These are phyloP conservation scores for Mustela lutreola DNA, from an alignment of 2,113 vertebrate genomes.

Conservation along the genomic window DNA sequence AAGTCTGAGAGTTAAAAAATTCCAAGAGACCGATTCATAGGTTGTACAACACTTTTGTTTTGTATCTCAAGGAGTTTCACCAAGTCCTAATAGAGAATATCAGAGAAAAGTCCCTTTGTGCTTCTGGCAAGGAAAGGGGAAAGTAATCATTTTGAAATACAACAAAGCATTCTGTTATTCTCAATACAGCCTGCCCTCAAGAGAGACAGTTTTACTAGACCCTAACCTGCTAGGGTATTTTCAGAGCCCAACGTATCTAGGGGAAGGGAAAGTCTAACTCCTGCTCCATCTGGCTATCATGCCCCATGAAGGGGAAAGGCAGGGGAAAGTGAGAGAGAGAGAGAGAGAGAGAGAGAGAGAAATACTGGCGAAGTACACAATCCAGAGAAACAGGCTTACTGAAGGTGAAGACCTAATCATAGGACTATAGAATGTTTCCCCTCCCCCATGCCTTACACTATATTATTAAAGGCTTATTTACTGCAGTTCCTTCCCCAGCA, in stretches of 20 bases:
- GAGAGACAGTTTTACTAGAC: not conserved
- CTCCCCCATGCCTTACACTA: not conserved
- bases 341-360: not conserved
- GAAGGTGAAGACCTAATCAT: not conserved
- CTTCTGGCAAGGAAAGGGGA: not conserved
- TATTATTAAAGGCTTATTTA: not conserved
- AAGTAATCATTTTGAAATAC: not conserved
- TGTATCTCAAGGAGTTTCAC: not conserved
- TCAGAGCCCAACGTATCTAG: not conserved
- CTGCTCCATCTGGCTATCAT: not conserved
- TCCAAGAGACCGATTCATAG: not conserved
- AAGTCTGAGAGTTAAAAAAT: not conserved
- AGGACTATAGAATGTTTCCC: not conserved
- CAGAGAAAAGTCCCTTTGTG: not conserved
- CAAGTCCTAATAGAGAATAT: not conserved
- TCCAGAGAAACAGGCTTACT: not conserved
- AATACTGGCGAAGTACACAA: not conserved
- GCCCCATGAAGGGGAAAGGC: not conserved
- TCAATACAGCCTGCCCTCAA: not conserved
- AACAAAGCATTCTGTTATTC: not conserved
- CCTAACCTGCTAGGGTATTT: not conserved
- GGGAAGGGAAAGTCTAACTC: not conserved
- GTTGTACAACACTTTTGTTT: not conserved
- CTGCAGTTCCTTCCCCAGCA: not conserved
- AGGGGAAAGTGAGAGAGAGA: not conserved